These are phyloP conservation scores for Corbicula japonica DNA, from an alignment of 2,888 invertebrate genomes.

Conservation along the genomic window DNA sequence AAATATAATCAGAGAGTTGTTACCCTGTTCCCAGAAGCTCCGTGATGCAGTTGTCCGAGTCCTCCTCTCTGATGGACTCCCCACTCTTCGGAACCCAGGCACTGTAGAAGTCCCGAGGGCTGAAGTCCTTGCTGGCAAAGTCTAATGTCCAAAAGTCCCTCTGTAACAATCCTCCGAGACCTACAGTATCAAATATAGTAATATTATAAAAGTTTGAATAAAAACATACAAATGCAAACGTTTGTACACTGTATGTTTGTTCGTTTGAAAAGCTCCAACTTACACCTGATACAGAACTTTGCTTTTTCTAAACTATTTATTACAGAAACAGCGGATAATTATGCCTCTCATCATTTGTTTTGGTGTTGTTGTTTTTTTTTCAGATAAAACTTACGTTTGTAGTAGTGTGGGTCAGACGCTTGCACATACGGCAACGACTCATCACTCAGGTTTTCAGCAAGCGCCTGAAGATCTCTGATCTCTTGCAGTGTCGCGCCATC, in stretches of 20 bases:
- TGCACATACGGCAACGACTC: constrained; percentile 74
- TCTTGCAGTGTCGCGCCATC: constrained; percentile 55
- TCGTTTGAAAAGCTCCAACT: no score
- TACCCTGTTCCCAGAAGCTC: constrained; percentile 84
- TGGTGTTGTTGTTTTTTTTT: not conserved
- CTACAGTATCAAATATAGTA: no score
- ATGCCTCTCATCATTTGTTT: no score
- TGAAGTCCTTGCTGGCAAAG: constrained; percentile 75
- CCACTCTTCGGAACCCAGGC: constrained; percentile 69
- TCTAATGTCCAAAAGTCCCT: constrained; percentile 82
- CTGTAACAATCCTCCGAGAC: constrained; percentile 77
- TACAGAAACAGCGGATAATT: no score
- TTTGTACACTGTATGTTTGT: no score
- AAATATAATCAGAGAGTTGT: constrained; percentile 3
- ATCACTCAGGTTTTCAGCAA: constrained; percentile 73
- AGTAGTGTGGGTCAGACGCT: constrained; percentile 71
- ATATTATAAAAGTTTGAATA: no score
- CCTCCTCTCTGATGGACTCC: constrained; percentile 79
- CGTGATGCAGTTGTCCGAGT: constrained; percentile 83
- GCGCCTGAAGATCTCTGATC: constrained; percentile 64
- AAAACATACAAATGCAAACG: no score
- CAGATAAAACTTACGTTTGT: constrained; percentile 68
- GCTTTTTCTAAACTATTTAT: no score
- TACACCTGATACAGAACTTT: no score
- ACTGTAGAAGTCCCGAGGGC: constrained; percentile 54